Evolutionary conservation across 2,797 vertebrate genomes (phyloP), one percentile per base, ranked within the genome.

Genomic region (Clarias laeviceps): DNA sequence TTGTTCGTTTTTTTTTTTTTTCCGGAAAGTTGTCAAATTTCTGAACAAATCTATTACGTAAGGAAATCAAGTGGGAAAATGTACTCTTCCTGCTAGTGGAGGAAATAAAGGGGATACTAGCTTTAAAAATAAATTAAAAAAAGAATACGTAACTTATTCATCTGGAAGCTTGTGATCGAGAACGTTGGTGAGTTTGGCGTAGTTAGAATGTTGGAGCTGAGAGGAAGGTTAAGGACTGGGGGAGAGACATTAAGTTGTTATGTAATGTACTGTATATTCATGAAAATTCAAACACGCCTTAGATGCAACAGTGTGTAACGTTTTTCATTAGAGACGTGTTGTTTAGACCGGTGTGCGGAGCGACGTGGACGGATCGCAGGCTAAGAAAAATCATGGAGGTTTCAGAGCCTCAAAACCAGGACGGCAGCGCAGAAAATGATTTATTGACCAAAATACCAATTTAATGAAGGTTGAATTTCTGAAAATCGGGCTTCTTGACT

Each of bases 381-480:
- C 45, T 27, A 27, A 59, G 9, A 15, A 78, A 24, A 18, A 14
- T n/a, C 20, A 37, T 1, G 22, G 61, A 37, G 20, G 6, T 34
- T 24, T 56, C 50, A 4, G 24, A 27, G 4, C 5, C 1, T 57
- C 0, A 4, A 4, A 14, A 11, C 22, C 22, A n/a, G 76, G 22
- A 79, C 59, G 2, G 77, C 0, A 17, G 22, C 5, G 59, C 34
- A 27, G 77, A 45, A 64, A 45, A 45, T 64, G 34, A 65, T 80
- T 80, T 80, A 80, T 65, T 45, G 24, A 65, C 24, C 32, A 14
- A 37, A 64, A 32, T 18, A n/a, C 3, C 8, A 50, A 65, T 14
- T 50, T 80, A 65, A 65, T 80, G 37, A 80, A 50, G 61, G 77
- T 12, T 45, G 61, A 65, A 50, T 80, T 80, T 80, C 7, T 65